Conservation (phyloP, 2,888 invertebrate genomes). For the Neocrepidodera transversa region DNA sequence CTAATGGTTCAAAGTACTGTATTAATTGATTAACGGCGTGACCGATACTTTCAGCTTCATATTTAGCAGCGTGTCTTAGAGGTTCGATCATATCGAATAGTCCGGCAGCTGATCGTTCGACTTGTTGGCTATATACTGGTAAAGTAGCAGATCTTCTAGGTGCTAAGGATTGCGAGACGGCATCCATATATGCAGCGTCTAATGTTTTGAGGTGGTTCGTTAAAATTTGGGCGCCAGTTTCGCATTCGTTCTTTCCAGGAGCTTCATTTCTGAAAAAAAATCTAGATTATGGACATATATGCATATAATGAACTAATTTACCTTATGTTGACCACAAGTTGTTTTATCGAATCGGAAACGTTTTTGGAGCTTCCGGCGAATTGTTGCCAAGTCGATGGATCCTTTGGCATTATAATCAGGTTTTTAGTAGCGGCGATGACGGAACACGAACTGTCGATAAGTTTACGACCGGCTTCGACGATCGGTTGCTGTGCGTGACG, state of each 20-base stretch:
- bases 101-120: conserved; percentile 73
- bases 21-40: conserved; percentile 82
- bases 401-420: conserved; percentile 86
- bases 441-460: conserved; percentile 85
- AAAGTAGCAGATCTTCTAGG: conserved; percentile 54
- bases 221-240: conserved; percentile 80
- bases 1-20: conserved; percentile 85
- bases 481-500: conserved; percentile 87
- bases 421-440: conserved; percentile 93
- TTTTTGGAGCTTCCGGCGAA: conserved; percentile 93
- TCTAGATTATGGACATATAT: no score
- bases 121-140: conserved; percentile 64
- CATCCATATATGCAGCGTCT: conserved; percentile 87
- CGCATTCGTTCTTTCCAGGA: conserved; percentile 95
- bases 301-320: no score
- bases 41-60: conserved; percentile 92
- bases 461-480: conserved; percentile 76
- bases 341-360: conserved; percentile 96
- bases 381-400: conserved; percentile 93
- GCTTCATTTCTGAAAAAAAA: conserved; percentile 78
- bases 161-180: conserved; percentile 65
- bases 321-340: conserved; percentile 89
- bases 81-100: conserved; percentile 86
- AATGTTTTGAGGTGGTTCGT: conserved; percentile 78
- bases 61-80: conserved; percentile 82